phyloP scores from a whole-genome alignment of 2,888 invertebrate species.

The Hyles lineata region DNA sequence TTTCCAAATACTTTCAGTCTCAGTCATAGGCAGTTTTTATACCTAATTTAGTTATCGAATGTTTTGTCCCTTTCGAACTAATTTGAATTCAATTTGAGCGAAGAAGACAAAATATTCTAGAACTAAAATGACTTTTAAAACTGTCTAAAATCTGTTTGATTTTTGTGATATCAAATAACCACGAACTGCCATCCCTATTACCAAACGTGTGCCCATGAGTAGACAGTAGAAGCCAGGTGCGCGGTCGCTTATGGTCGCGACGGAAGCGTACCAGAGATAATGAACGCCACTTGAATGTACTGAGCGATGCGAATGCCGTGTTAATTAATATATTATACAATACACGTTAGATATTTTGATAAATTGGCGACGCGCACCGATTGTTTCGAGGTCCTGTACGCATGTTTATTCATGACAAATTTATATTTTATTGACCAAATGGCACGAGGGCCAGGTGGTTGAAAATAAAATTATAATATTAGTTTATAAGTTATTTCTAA shows the following conservation, averaged over 20 bases:
- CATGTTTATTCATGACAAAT: background rate
- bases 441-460: too few relatives aligned
- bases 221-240: conserved; percentile 56
- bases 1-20: too few relatives aligned
- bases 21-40: too few relatives aligned
- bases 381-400: background rate
- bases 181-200: background rate
- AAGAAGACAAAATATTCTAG: too few relatives aligned
- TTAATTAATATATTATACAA: conserved; percentile 30
- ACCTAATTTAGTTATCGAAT: too few relatives aligned
- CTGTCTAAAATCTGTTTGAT: too few relatives aligned
- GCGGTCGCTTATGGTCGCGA: conserved; percentile 46
- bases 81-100: too few relatives aligned
- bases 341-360: conserved; percentile 36
- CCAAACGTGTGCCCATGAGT: conserved; percentile 45
- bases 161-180: background rate
- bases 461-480: too few relatives aligned
- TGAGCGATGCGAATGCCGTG: conserved; percentile 35
- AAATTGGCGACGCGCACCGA: conserved; percentile 12
- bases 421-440: too few relatives aligned
- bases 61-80: too few relatives aligned
- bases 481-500: too few relatives aligned
- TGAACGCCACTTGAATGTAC: conserved; percentile 52
- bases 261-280: conserved; percentile 56
- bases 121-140: too few relatives aligned